Evolutionary conservation across 2,888 invertebrate genomes (phyloP).

Genomic region (Bruchidius siliquastri): DNA sequence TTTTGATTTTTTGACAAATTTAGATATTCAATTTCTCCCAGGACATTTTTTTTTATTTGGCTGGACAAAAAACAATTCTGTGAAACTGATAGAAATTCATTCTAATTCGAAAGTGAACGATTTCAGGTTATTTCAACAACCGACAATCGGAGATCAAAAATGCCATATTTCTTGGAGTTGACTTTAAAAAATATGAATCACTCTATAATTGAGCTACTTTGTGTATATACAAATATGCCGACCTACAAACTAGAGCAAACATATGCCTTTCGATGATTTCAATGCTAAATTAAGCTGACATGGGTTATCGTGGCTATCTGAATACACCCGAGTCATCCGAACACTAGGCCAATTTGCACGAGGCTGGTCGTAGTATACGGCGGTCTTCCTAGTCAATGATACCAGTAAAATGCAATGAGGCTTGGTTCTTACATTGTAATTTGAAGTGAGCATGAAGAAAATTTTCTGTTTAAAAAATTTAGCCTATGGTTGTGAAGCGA

Average conservation of each 20-base stretch:
- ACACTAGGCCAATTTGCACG: background rate
- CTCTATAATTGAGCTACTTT: background rate
- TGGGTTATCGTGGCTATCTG: background rate
- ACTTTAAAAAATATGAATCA: no score
- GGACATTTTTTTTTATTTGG: no score
- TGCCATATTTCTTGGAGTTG: no score
- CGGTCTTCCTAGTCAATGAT: background rate
- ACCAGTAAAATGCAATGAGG: background rate
- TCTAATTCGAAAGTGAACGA: no score
- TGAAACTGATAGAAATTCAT: no score
- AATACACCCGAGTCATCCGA: background rate
- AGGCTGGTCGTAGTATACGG: background rate
- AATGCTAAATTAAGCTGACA: background rate
- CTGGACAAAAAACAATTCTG: no score
- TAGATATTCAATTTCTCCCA: no score
- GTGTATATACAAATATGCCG: background rate
- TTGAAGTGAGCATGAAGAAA: background rate
- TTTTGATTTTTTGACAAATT: no score
- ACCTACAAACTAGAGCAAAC: background rate
- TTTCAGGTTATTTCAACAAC: no score
- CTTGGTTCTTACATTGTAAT: background rate
- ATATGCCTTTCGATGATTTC: background rate
- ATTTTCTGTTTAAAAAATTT: no score
- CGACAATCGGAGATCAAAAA: no score
- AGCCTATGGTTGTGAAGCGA: no score